These are phyloP conservation scores for Eospalax fontanierii DNA, from an alignment of 2,797 vertebrate genomes.

Conservation along the genomic window DNA sequence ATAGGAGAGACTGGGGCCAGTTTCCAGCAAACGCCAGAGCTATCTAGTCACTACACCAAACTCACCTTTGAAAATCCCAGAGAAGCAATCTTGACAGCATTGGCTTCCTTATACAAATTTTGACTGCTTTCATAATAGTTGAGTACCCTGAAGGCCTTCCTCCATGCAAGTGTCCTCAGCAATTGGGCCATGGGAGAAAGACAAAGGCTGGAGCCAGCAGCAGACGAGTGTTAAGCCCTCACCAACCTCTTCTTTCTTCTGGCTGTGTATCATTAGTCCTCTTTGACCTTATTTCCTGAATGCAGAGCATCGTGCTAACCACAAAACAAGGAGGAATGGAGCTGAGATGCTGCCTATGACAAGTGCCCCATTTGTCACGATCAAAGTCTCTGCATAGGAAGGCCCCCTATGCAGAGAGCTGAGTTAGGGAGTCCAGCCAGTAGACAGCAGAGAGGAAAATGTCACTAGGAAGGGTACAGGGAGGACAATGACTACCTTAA, in stretches of 20 bases:
- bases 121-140: not conserved
- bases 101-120: not conserved
- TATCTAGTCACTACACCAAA: not conserved
- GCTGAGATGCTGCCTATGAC: not conserved
- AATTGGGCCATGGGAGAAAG: not conserved
- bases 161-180: not conserved
- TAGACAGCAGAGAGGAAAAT: accelerated
- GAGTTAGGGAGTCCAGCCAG: too few species aligned
- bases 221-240: not conserved
- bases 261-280: not conserved
- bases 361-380: not conserved
- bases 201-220: not conserved
- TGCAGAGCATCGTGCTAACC: not conserved
- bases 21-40: not conserved
- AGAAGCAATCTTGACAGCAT: not conserved
- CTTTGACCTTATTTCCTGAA: not conserved
- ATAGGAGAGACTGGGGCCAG: not conserved
- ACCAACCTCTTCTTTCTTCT: not conserved
- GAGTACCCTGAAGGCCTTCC: not conserved
- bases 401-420: not conserved
- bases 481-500: not conserved
- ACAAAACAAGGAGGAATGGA: not conserved
- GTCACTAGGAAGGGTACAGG: not conserved
- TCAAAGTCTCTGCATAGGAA: not conserved
- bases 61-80: not conserved